phyloP scores from a whole-genome alignment of 2,888 invertebrate genomes.

The Epinotia brunnichana region DNA sequence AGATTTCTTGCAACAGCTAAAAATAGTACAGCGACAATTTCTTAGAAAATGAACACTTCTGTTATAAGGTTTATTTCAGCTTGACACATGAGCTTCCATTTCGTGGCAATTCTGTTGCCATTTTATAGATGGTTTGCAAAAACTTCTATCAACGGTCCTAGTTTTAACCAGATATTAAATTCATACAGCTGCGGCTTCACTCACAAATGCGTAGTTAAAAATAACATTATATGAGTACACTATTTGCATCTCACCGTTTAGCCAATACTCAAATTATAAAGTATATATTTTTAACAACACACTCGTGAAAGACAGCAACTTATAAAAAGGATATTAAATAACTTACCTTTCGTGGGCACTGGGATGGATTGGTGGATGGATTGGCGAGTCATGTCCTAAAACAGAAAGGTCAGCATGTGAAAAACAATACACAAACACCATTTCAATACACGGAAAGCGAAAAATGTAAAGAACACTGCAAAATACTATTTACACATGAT shows the following conservation, averaged over 20 bases:
- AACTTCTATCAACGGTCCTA: background rate
- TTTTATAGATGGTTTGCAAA: too few relatives aligned
- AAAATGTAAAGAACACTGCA: conserved; percentile 41
- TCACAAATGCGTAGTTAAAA: conserved; percentile 8
- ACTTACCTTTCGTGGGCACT: conserved; percentile 81
- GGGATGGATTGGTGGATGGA: conserved; percentile 83
- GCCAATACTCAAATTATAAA: background rate
- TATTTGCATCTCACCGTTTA: background rate
- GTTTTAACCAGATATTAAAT: background rate
- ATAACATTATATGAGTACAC: background rate
- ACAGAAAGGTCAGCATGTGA: conserved; percentile 61
- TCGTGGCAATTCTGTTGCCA: background rate
- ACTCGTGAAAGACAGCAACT: too few relatives aligned
- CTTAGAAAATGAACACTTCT: conserved; percentile 1
- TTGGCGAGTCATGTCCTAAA: conserved; percentile 83
- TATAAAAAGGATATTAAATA: too few relatives aligned
- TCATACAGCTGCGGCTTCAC: background rate
- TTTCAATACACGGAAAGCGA: conserved; percentile 47
- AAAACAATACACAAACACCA: conserved; percentile 37
- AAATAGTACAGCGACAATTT: conserved; percentile 35
- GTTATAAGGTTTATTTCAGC: background rate
- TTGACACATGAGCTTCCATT: background rate
- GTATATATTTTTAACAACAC: background rate
- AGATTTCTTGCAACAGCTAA: conserved; percentile 32
- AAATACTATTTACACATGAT: conserved; percentile 18